Base-by-base conservation (phyloP, 1,140 invertebrate genomes). In the Papilio aristodemus region DNA sequence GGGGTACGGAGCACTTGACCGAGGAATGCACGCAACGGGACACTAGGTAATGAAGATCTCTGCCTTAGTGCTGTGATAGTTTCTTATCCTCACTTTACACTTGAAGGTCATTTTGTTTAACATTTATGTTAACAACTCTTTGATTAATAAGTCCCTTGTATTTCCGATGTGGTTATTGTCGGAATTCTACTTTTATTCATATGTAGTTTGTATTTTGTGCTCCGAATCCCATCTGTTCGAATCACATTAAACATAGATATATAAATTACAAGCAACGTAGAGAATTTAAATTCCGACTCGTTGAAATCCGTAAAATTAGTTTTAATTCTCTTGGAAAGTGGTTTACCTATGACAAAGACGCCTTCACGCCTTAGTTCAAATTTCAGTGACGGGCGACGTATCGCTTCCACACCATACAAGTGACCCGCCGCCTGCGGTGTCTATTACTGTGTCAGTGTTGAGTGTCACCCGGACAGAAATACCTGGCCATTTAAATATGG, bases 381-480 rank as follows among this genome's bases (percentile, higher is more conserved):
- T 60, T 60, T 38, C 58, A 60, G 7, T 60, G 58, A 32, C 66
- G 66, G 58, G 63, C 77, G 77, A 74, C 76, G 70, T 72, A 72
- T 72, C 54, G 43, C 75, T 79, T 78, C 68, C 72, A 71, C 72
- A 74, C 74, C 71, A 71, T 77, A 74, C 78, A 70, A 72, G 80
- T 73, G 70, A 73, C 70, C 38, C 27, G 17, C 68, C 19, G 39
- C 22, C 27, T 25, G 4, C 71, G 67, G 75, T 74, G 69, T 80
- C 77, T 73, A 75, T 82, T 76, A 78, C 78, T 59, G 76, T 74
- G 64, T 70, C 74, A 74, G 78, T 71, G 70, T 81, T 77, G 78
- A 79, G 73, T 81, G 79, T 78, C 78, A 69, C 54, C 62, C 68
- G 72, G 66, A 76, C 80, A 84, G 80, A 81, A 85, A 88, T 86